Evolutionary conservation across 2,888 invertebrate species (phyloP), one percentile per base, ranked within the genome.

Genomic region (Gastracanthus pulcherrimus): DNA sequence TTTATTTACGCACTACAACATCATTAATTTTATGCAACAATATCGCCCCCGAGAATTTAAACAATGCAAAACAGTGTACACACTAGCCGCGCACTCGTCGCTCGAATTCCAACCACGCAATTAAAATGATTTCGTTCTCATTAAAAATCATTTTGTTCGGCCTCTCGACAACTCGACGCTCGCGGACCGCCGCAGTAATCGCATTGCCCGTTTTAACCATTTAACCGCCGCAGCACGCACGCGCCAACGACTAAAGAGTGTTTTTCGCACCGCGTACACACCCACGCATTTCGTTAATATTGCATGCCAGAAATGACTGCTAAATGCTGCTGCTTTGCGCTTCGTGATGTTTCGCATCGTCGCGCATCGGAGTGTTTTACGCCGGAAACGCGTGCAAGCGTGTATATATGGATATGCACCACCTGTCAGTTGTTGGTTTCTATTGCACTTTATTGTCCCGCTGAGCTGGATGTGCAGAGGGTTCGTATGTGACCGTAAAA

Each of bases 71-170:
- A 36, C 16, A 62, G 3, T n/a, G n/a, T n/a, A n/a, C n/a, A n/a
- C n/a, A 23, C 38, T 1, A 41, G 36, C 13, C 19, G 7, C 23
- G 16, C 58, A 6, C 11, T 0, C 58, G 71, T 11, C 19, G n/a
- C 23, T 23, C 29, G 38, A 41, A 67, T 69, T 69, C 41, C 69
- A 34, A 9, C 26, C 5, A 6, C 45, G 26, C 70, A 60, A 70
- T 70, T 77, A 77, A 69, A 77, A 23, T 38, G 11, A n/a, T n/a
- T n/a, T n/a, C n/a, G n/a, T n/a, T n/a, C 70, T 77, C 69, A 36
- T 77, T 70, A 77, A 77, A 77, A 77, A 77, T 77, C 77, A 77
- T 77, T 76, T 67, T 55, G 76, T 67, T 67, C n/a, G 6, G 76
- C 26, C 38, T 4, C n/a, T 9, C 16, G 34, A 55, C 55, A 23